These are phyloP conservation scores for Trichechus manatus DNA, from an alignment of 2,113 vertebrate species.

Conservation along the genomic window DNA sequence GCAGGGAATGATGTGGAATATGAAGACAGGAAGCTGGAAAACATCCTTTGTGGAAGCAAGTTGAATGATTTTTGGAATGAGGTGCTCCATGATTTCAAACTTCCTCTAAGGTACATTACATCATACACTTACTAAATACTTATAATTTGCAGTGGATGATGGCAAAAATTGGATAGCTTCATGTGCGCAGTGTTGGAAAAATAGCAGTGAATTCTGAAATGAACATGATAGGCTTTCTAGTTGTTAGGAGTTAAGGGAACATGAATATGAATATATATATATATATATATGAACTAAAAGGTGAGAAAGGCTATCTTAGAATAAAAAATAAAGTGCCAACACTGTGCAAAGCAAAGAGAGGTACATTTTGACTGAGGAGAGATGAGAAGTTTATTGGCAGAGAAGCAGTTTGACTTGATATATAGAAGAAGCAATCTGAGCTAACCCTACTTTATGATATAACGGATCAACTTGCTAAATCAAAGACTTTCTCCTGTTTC, in stretches of 20 bases:
- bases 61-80: not conserved
- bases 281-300: not conserved
- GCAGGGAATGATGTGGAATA: not conserved
- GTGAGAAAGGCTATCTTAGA: too few relatives aligned
- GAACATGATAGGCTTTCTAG: too few relatives aligned
- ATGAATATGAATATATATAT: not conserved
- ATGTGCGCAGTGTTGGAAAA: not conserved
- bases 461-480: too few relatives aligned
- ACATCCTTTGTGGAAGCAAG: not conserved
- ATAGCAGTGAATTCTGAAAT: not conserved
- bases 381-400: too few relatives aligned
- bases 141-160: not conserved
- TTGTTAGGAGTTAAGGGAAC: not conserved
- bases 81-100: not conserved
- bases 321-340: too few relatives aligned
- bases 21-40: not conserved
- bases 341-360: too few relatives aligned
- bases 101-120: not conserved
- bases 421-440: too few relatives aligned
- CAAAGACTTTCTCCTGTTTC: too few relatives aligned
- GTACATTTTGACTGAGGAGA: too few relatives aligned
- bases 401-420: too few relatives aligned
- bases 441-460: too few relatives aligned
- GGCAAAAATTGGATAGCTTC: not conserved
- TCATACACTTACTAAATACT: not conserved